phyloP scores from a whole-genome alignment of 2,888 invertebrate species.

The Elgonia sp. region DNA sequence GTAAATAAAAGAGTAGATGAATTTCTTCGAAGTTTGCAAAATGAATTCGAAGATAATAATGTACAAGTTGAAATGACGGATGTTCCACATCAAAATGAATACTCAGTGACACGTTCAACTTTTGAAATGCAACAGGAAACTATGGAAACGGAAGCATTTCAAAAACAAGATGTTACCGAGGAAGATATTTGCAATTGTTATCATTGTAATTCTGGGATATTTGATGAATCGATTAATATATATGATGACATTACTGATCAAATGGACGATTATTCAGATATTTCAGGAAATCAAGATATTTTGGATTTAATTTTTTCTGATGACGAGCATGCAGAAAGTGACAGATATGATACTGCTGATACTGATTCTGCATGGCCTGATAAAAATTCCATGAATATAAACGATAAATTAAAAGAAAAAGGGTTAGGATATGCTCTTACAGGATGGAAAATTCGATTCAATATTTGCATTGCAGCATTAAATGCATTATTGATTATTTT shows the following conservation, averaged over 20 bases:
- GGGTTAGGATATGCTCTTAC: background rate
- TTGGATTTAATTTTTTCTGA: background rate
- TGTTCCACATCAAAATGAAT: background rate
- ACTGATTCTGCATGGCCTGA: background rate
- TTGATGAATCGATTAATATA: background rate
- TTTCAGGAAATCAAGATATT: background rate
- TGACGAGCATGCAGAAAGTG: background rate
- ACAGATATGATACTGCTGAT: background rate
- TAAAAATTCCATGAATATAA: background rate
- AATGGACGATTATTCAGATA: background rate
- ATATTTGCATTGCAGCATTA: background rate
- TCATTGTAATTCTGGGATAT: background rate
- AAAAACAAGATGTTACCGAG: background rate
- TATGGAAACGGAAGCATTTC: background rate
- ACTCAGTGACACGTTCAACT: background rate
- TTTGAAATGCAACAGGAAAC: background rate
- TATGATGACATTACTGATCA: background rate
- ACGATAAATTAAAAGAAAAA: background rate
- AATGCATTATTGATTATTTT: constrained; percentile 26
- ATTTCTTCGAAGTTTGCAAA: background rate
- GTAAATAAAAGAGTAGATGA: constrained; percentile 7
- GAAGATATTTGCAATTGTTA: background rate
- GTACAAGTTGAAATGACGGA: background rate
- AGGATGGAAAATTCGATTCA: background rate
- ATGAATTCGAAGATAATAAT: background rate